A percentile compares a stretch with the other conserved stretches of the same genome.
phyloP scores from a whole-genome alignment of 2,797 vertebrate genomes.

The Pachyuromys duprasi region DNA sequence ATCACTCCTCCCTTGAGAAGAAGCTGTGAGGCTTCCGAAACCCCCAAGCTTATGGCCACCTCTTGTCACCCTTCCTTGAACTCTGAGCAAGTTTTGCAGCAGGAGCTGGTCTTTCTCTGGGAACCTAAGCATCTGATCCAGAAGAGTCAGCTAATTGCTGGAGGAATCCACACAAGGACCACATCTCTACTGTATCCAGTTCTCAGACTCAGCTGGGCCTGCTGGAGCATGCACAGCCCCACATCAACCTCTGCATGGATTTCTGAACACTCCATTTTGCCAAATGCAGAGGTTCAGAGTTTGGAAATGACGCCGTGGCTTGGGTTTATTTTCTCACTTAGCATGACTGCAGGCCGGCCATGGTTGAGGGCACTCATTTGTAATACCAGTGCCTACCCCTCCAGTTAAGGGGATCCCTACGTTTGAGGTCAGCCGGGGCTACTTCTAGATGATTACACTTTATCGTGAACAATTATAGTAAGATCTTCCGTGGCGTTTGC shows the following conservation, averaged over 20 bases:
- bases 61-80: conserved; percentile 10
- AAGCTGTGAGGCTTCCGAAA: neutral
- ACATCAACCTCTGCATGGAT: neutral
- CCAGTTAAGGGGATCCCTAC: neutral
- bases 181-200: neutral
- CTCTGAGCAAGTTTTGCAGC: neutral
- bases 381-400: neutral
- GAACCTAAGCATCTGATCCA: conserved; percentile 29
- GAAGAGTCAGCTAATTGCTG: neutral
- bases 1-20: neutral
- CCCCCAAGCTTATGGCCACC: neutral
- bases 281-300: neutral
- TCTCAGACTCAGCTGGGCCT: neutral
- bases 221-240: neutral
- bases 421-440: neutral
- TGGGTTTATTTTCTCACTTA: neutral
- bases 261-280: conserved; percentile 16
- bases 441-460: neutral
- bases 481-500: conserved; percentile 8
- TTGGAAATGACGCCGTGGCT: neutral
- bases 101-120: neutral
- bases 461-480: conserved; percentile 1
- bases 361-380: neutral
- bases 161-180: neutral
- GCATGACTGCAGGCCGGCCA: neutral